A percentile compares a stretch with the other conserved stretches of the same genome.
Conservation (phyloP, 1,140 invertebrate genomes). For the Drosophila seguyi region DNA sequence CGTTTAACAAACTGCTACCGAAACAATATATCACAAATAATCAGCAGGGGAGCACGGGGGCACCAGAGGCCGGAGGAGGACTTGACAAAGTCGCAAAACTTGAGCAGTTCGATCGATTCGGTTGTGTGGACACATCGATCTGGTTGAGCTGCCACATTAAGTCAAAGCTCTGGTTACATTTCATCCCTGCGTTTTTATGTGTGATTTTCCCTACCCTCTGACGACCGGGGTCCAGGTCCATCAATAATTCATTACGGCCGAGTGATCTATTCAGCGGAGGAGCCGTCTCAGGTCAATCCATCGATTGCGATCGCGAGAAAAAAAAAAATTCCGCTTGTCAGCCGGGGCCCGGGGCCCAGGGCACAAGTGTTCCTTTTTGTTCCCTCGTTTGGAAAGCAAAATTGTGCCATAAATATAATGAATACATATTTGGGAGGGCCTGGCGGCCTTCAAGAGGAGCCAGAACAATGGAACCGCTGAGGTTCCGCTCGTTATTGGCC, state of each 20-base stretch:
- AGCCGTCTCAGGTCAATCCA: conserved; percentile 27
- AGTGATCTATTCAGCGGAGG: conserved; percentile 72
- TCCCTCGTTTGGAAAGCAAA: conserved; percentile 56
- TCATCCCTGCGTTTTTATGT: conserved; percentile 42
- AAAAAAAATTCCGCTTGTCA: conserved; percentile 83
- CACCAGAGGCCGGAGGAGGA: conserved; percentile 9
- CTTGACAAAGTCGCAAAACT: conserved; percentile 52
- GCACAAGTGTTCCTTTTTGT: conserved; percentile 70
- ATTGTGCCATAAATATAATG: conserved; percentile 82
- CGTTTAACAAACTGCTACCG: conserved; percentile 83
- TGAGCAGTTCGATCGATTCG: conserved; percentile 28
- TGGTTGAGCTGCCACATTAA: conserved; percentile 54
- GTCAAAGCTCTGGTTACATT: conserved; percentile 58
- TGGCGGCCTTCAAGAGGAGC: conserved; percentile 3
- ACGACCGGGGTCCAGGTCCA: conserved; percentile 40
- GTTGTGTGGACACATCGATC: conserved; percentile 47
- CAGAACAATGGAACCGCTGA: conserved; percentile 58
- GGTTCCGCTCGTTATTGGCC: conserved; percentile 78
- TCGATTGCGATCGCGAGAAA: conserved; percentile 73
- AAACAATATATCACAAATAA: conserved; percentile 80
- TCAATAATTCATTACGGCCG: conserved; percentile 79
- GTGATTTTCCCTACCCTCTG: conserved; percentile 31
- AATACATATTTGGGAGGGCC: conserved; percentile 51
- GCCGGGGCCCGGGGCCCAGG: conserved; percentile 33
- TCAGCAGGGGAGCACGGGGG: conserved; percentile 8